Evolutionary conservation across 2,888 invertebrate species (phyloP).

Genomic region (Hirtodrosophila cameraria): DNA sequence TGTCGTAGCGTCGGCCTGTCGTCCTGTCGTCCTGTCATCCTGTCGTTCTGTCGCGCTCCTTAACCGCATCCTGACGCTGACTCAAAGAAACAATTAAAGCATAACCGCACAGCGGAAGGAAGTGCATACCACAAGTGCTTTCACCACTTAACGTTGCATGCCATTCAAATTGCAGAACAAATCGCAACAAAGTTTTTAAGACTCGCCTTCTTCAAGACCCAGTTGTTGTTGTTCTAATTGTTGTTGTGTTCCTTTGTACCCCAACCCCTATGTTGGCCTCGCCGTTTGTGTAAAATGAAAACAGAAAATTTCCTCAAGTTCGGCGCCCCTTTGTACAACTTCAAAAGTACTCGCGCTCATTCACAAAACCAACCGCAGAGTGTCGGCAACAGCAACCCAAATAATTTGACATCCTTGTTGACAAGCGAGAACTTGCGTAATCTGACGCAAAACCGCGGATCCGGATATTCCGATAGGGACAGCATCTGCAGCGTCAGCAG

Average conservation of each 20-base stretch:
- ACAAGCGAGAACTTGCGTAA: conserved; percentile 68
- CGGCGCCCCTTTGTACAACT: conserved; percentile 78
- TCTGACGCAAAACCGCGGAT: conserved; percentile 52
- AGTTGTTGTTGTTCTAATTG: conserved; percentile 21
- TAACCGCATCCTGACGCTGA: conserved; percentile 35
- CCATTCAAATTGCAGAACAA: conserved; percentile 40
- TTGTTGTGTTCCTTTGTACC: conserved; percentile 10
- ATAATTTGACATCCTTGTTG: conserved; percentile 50
- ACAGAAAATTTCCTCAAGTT: conserved; percentile 80
- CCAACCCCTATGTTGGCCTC: conserved; percentile 39
- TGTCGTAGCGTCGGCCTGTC: conserved; percentile 46
- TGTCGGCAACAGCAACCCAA: conserved; percentile 46
- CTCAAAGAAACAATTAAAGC: conserved; percentile 72
- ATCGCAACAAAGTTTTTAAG: conserved; percentile 57
- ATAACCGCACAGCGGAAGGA: conserved; percentile 70
- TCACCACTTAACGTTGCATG: conserved; percentile 55
- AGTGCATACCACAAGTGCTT: conserved; percentile 70
- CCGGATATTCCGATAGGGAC: conserved; percentile 80
- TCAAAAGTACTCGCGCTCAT: conserved; percentile 75
- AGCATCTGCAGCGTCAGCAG: conserved; percentile 79
- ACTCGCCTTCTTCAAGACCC: conserved; percentile 35
- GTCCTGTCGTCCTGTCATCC: conserved; percentile 25
- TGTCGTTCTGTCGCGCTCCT: conserved; percentile 20
- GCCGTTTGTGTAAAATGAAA: conserved; percentile 80
- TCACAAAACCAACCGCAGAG: conserved; percentile 66